These are phyloP conservation scores for Enteromius viviparus DNA, from an alignment of 2,797 vertebrate species.

Conservation along the genomic window DNA sequence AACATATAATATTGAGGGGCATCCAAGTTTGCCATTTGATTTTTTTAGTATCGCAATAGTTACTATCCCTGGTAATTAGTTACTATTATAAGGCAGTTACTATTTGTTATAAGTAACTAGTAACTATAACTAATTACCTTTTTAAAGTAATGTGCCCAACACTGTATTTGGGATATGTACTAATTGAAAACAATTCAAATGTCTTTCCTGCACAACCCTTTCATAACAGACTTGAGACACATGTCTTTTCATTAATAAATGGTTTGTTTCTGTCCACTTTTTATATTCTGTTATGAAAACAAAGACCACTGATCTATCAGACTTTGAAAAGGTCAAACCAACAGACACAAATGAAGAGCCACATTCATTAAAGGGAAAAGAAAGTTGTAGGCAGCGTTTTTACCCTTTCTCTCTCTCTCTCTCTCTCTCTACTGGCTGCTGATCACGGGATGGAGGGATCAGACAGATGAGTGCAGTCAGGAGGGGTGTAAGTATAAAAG, in stretches of 20 bases:
- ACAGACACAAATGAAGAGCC: slow-evolving; percentile 20
- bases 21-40: too few species aligned
- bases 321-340: slow-evolving; percentile 40
- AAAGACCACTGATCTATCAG: slow-evolving; percentile 5
- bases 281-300: slow-evolving; percentile 25
- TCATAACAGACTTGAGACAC: neutral
- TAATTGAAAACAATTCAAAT: slow-evolving; percentile 29
- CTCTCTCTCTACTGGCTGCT: slow-evolving; percentile 12
- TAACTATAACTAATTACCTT: too few species aligned
- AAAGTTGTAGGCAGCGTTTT: slow-evolving; percentile 2
- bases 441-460: slow-evolving; percentile 71
- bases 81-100: too few species aligned
- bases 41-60: too few species aligned
- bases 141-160: too few species aligned
- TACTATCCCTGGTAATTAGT: too few species aligned
- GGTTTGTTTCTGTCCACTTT: slow-evolving; percentile 1
- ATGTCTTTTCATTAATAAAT: slow-evolving; percentile 26
- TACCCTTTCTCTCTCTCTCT: neutral
- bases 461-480: slow-evolving; percentile 53
- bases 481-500: slow-evolving; percentile 55
- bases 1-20: too few species aligned
- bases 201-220: slow-evolving; percentile 8
- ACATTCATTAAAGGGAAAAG: slow-evolving; percentile 23
- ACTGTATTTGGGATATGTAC: neutral
- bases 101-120: too few species aligned